Conservation (phyloP, 2,888 invertebrate species). For the Xestoiulus laeticollis region DNA sequence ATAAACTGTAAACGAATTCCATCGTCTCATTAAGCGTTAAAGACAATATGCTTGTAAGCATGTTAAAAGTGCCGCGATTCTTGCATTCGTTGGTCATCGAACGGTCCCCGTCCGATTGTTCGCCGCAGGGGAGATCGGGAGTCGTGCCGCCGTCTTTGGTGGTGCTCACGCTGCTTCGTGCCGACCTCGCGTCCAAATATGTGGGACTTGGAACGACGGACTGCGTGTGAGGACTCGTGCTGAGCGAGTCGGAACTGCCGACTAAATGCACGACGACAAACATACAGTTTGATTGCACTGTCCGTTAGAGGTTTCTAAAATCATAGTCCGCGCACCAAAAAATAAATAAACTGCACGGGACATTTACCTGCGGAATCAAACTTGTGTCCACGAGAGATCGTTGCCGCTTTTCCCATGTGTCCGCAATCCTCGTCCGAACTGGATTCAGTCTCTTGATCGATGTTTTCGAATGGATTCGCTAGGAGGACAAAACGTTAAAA, state of each 20-base stretch:
- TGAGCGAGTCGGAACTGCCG: constrained; percentile 54
- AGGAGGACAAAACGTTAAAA: background rate
- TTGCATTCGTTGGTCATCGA: constrained; percentile 12
- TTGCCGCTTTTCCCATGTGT: constrained; percentile 24
- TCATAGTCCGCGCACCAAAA: no score
- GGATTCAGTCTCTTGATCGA: constrained; percentile 49
- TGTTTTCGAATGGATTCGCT: constrained; percentile 6
- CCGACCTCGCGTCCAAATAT: background rate
- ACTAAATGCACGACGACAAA: constrained; percentile 51
- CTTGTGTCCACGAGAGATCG: background rate
- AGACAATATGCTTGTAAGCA: no score
- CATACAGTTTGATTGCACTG: no score
- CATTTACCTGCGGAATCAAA: constrained; percentile 50
- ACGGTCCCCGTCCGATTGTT: background rate
- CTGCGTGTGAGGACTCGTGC: constrained; percentile 52
- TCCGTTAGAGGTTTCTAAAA: no score
- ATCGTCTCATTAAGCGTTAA: no score
- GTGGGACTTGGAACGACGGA: constrained; percentile 27
- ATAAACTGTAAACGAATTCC: background rate
- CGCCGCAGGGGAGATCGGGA: background rate
- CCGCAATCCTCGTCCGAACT: constrained; percentile 53
- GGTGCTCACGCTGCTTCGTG: constrained; percentile 39
- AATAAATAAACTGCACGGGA: no score
- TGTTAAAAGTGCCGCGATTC: background rate
- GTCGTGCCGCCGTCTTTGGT: constrained; percentile 35